Percentiles rank a stretch among this genome's conserved stretches.
phyloP scores from a whole-genome alignment of 2,113 vertebrate genomes.

The Oxyura jamaicensis region DNA sequence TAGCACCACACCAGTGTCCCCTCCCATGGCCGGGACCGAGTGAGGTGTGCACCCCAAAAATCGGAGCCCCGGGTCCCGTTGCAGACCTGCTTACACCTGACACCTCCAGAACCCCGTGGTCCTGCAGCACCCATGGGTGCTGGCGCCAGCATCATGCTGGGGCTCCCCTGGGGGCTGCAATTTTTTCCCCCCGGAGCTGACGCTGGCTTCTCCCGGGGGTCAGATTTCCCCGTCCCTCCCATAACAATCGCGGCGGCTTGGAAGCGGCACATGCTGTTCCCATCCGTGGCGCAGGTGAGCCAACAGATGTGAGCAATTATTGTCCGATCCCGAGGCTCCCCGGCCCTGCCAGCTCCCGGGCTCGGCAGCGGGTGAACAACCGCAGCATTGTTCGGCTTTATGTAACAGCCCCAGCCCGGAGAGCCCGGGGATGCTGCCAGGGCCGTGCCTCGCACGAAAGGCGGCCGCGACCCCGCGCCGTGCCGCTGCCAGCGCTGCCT shows the following conservation, averaged over 20 bases:
- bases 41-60: not conserved
- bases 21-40: fast-evolving
- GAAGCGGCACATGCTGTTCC: not conserved
- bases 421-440: not conserved
- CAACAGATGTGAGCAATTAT: conserved; percentile 49
- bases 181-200: not conserved
- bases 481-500: fast-evolving
- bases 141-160: not conserved
- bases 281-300: not conserved
- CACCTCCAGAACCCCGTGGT: not conserved
- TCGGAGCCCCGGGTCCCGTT: not conserved
- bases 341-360: not conserved
- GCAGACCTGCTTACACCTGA: not conserved
- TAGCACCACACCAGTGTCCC: not conserved
- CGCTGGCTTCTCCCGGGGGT: not conserved
- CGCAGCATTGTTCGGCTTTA: conserved; percentile 32
- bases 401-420: not conserved
- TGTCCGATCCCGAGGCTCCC: not conserved
- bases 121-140: not conserved
- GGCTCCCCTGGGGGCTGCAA: too few relatives aligned
- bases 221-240: not conserved
- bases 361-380: conserved; percentile 24
- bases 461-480: not conserved
- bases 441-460: not conserved
- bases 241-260: fast-evolving